Evolutionary conservation across 2,888 invertebrate species (phyloP).

Genomic region (Meliscaeva auricollis): DNA sequence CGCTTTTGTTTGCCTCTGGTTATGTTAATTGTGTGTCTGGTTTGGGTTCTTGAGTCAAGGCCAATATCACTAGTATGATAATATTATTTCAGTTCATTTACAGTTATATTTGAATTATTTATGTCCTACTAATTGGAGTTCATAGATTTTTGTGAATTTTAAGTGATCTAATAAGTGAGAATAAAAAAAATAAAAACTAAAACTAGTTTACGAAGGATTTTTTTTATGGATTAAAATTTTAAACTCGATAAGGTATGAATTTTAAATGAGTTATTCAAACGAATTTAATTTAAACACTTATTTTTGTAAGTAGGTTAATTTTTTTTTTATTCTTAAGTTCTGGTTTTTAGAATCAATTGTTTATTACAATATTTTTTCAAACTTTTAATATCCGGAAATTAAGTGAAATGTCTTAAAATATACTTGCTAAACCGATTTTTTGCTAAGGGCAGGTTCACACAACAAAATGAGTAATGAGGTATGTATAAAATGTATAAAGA

Average conservation of each 20-base stretch:
- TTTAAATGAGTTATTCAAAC: background rate
- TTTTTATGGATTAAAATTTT: conserved; percentile 38
- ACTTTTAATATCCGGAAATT: too few relatives aligned
- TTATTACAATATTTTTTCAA: too few relatives aligned
- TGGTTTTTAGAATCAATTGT: too few relatives aligned
- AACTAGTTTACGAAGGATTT: background rate
- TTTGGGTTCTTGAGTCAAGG: conserved; percentile 60
- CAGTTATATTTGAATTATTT: conserved; percentile 16
- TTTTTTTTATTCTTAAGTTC: too few relatives aligned
- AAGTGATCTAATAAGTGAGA: background rate
- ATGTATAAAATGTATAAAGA: too few relatives aligned
- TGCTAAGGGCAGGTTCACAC: too few relatives aligned
- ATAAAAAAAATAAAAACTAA: background rate
- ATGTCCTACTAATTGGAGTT: background rate
- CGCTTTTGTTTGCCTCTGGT: conserved; percentile 37
- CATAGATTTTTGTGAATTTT: background rate
- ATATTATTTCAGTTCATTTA: conserved; percentile 23
- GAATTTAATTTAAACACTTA: too few relatives aligned
- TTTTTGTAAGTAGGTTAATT: too few relatives aligned
- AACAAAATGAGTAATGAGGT: too few relatives aligned
- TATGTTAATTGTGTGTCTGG: conserved; percentile 46
- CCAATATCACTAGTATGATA: conserved; percentile 42
- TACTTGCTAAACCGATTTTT: too few relatives aligned
- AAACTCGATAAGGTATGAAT: conserved; percentile 22
- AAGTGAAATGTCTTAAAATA: too few relatives aligned